Evolutionary conservation across 2,797 vertebrate genomes (phyloP).

Genomic region (Siniperca undulata): DNA sequence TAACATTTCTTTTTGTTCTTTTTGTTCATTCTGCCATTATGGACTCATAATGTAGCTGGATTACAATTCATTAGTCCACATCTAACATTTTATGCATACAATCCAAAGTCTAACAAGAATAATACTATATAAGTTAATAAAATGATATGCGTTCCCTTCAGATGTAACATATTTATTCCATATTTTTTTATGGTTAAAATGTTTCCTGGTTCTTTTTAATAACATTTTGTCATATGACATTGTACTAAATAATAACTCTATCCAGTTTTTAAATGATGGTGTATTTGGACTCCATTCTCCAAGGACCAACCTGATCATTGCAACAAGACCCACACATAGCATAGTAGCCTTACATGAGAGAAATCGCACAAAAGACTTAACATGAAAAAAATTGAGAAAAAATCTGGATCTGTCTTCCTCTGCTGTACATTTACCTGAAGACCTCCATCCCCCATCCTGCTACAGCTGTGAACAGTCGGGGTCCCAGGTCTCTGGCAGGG

Average conservation of each 20-base stretch:
- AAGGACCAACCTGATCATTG: background rate
- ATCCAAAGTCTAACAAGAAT: background rate
- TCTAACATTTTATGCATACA: background rate
- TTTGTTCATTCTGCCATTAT: background rate
- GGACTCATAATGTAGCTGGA: background rate
- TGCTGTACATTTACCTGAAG: conserved; percentile 89
- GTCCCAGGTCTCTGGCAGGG: conserved; percentile 94
- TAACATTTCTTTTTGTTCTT: background rate
- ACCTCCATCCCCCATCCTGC: conserved; percentile 97
- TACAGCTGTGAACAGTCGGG: conserved; percentile 93
- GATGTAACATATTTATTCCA: background rate
- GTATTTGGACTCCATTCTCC: background rate
- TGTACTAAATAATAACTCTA: background rate
- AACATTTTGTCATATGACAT: background rate
- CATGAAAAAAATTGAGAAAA: background rate
- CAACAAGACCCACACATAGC: background rate
- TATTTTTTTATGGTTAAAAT: background rate
- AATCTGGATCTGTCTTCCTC: background rate
- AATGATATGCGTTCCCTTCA: background rate
- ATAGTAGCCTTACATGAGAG: background rate
- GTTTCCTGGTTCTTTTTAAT: background rate
- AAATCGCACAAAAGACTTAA: background rate
- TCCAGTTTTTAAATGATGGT: background rate
- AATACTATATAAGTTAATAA: background rate
- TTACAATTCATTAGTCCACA: background rate